These are phyloP conservation scores for Strigops habroptila DNA, from an alignment of 2,113 vertebrate genomes.

Conservation along the genomic window DNA sequence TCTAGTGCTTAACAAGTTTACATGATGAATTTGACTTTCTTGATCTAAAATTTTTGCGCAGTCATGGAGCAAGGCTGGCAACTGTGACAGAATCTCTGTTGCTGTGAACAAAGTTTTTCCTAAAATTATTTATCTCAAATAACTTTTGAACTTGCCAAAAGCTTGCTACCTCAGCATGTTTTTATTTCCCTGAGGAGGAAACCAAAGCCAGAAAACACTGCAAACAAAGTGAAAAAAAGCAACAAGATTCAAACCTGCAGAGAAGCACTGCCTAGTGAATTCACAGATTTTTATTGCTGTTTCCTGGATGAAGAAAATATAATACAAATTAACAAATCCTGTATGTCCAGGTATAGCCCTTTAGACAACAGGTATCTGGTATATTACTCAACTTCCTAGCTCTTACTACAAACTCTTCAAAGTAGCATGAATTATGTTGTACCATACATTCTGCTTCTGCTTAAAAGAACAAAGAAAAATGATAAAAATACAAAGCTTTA, in stretches of 20 bases:
- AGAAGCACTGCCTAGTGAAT: background rate
- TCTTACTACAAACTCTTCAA: background rate
- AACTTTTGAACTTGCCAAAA: background rate
- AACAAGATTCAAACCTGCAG: background rate
- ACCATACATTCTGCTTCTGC: background rate
- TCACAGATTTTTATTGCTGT: background rate
- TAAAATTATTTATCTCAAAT: background rate
- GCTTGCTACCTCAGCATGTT: background rate
- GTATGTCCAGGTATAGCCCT: accelerated
- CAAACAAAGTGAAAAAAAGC: background rate
- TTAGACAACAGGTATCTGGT: accelerated
- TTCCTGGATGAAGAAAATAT: background rate
- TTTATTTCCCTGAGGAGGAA: background rate
- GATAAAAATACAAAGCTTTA: background rate
- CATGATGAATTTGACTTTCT: background rate
- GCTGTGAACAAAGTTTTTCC: accelerated
- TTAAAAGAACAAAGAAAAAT: background rate
- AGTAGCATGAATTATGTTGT: background rate
- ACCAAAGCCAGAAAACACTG: background rate
- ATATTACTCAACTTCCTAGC: background rate
- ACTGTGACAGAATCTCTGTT: background rate
- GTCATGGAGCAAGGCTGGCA: background rate
- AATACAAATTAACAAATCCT: background rate
- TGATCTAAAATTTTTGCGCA: background rate
- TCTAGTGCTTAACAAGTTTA: background rate